These are phyloP conservation scores for Ectemnius cavifrons DNA, from an alignment of 2,888 invertebrate genomes.

Conservation along the genomic window DNA sequence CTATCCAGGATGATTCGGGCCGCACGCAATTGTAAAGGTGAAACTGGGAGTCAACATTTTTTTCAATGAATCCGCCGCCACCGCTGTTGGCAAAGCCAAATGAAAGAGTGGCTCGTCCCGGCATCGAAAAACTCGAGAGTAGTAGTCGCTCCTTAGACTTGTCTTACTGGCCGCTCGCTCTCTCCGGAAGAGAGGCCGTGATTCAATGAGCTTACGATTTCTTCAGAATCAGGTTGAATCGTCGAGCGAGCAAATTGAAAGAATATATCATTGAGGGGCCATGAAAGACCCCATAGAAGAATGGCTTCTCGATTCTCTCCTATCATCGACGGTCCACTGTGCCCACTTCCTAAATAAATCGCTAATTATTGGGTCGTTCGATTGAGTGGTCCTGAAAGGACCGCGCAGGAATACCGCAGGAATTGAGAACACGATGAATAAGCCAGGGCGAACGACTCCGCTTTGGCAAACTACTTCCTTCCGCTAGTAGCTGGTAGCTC, in stretches of 20 bases:
- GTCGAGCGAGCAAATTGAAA: not conserved
- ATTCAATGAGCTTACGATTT: slow-evolving; percentile 1
- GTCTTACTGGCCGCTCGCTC: not conserved
- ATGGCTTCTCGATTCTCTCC: not conserved
- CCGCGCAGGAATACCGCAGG: too few species aligned
- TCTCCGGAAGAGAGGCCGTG: not conserved
- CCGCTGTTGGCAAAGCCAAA: not conserved
- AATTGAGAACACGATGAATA: too few species aligned
- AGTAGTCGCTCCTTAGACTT: slow-evolving; percentile 5
- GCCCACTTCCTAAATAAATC: too few species aligned
- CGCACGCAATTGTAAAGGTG: slow-evolving; percentile 37
- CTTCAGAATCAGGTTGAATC: not conserved
- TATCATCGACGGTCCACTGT: not conserved
- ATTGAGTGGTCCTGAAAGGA: too few species aligned
- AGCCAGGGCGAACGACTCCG: too few species aligned
- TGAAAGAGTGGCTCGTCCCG: not conserved
- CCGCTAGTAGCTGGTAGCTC: slow-evolving; percentile 12
- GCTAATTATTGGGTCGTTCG: too few species aligned
- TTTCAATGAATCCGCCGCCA: slow-evolving; percentile 27
- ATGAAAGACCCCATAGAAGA: not conserved
- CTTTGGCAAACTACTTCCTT: slow-evolving; percentile 38
- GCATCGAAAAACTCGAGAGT: not conserved
- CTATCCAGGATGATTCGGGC: slow-evolving; percentile 32
- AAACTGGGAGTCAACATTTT: slow-evolving; percentile 32
- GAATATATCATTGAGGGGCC: slow-evolving; percentile 3